Percentiles rank a stretch among this genome's conserved stretches.
Conservation (phyloP, 1,140 invertebrate species). For the Agraylea sexmaculata region DNA sequence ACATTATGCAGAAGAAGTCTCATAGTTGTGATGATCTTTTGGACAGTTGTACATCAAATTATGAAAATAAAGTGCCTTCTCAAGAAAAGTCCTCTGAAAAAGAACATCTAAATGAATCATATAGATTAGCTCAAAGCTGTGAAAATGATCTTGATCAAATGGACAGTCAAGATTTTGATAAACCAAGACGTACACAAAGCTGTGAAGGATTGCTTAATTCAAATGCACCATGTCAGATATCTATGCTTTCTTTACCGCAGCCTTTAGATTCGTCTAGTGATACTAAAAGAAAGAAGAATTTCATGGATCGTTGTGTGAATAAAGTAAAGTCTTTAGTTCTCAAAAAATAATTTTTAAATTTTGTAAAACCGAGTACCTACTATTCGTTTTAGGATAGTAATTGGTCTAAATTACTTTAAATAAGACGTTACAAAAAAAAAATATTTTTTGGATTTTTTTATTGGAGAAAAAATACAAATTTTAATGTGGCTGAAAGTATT, state of each 20-base stretch:
- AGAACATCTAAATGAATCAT: too few species aligned
- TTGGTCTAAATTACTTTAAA: conserved; percentile 25
- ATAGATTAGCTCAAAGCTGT: conserved; percentile 31
- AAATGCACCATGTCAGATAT: conserved; percentile 24
- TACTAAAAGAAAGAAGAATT: conserved; percentile 54
- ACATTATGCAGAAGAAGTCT: conserved; percentile 37
- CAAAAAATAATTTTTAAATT: conserved; percentile 32
- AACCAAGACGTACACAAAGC: conserved; percentile 29
- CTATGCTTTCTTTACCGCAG: conserved; percentile 29
- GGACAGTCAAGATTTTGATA: conserved; percentile 25
- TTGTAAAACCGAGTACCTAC: conserved; percentile 30
- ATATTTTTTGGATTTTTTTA: conserved; percentile 25
- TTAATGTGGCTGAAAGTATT: conserved; percentile 19
- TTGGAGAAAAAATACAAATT: conserved; percentile 24
- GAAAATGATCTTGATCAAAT: conserved; percentile 26
- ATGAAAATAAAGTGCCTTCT: conserved; percentile 19
- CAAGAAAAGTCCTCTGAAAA: conserved; percentile 27
- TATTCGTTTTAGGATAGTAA: conserved; percentile 41
- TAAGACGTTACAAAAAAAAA: conserved; percentile 22
- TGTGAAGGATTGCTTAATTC: conserved; percentile 35
- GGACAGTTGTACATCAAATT: conserved; percentile 22
- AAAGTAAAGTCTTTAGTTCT: conserved; percentile 52
- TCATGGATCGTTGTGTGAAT: conserved; percentile 67
- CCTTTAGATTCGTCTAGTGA: conserved; percentile 33
- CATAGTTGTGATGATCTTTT: conserved; percentile 57